Conservation (phyloP, 1,140 invertebrate species). For the Penaeus japonicus region DNA sequence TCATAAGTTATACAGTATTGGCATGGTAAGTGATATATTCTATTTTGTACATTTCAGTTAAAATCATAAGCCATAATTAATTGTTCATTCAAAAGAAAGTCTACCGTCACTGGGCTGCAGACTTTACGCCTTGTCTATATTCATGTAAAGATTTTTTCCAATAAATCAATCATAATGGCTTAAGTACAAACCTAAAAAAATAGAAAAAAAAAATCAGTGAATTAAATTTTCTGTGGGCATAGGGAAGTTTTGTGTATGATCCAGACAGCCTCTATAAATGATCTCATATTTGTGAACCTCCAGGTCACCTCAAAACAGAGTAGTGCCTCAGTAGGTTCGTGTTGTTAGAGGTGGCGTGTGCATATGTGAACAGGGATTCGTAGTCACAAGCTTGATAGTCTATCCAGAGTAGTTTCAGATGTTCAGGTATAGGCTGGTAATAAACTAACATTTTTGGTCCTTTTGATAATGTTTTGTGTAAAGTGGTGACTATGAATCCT, state of each 20-base stretch:
- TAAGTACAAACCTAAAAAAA: too few species aligned
- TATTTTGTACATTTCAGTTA: neutral
- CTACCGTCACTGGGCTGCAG: too few species aligned
- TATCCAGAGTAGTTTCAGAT: too few species aligned
- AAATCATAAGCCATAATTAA: neutral
- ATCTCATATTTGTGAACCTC: slow-evolving; percentile 34
- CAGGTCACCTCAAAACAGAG: neutral
- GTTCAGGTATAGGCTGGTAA: too few species aligned
- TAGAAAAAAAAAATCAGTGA: neutral
- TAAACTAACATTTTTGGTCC: neutral
- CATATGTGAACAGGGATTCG: slow-evolving; percentile 1
- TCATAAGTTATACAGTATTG: neutral
- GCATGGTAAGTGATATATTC: slow-evolving; percentile 20
- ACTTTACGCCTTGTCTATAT: too few species aligned
- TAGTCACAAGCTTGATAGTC: neutral
- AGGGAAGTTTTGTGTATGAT: slow-evolving; percentile 23
- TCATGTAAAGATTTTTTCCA: too few species aligned
- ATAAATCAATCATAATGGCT: too few species aligned
- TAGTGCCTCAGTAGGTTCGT: neutral
- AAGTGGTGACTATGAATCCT: neutral
- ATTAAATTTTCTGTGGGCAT: slow-evolving; percentile 18
- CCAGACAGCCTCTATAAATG: slow-evolving; percentile 24
- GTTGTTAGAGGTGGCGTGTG: neutral
- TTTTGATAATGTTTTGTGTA: neutral
- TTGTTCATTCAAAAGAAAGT: neutral